phyloP scores from a whole-genome alignment of 2,888 invertebrate genomes.

The Gryllus longicercus region DNA sequence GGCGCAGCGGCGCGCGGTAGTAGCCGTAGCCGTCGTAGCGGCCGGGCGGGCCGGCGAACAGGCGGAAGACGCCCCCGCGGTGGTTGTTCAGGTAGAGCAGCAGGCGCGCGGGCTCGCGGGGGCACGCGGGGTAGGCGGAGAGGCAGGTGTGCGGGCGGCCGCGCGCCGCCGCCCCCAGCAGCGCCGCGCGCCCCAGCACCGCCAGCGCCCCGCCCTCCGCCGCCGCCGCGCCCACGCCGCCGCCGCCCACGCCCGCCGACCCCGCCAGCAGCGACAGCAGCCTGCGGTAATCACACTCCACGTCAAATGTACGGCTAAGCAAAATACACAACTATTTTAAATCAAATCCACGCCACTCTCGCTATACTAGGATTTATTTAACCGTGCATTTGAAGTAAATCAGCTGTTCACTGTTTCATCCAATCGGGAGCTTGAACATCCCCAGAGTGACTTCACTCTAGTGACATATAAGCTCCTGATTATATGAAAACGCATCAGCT shows the following conservation, averaged over 20 bases:
- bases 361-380: no score
- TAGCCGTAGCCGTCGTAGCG: conserved; percentile 45
- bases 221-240: conserved; percentile 71
- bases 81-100: conserved; percentile 79
- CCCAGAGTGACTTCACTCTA: no score
- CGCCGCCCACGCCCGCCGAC: conserved; percentile 60
- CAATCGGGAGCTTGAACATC: no score
- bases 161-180: conserved; percentile 68
- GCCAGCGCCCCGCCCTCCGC: conserved; percentile 58
- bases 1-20: no score
- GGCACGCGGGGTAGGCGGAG: conserved; percentile 69
- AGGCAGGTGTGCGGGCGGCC: conserved; percentile 59
- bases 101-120: conserved; percentile 66
- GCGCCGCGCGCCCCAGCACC: conserved; percentile 69
- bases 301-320: no score
- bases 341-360: no score
- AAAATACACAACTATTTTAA: no score
- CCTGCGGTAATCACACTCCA: not conserved
- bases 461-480: no score
- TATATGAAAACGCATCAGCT: no score
- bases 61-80: conserved; percentile 80
- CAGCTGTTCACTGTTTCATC: no score
- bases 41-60: conserved; percentile 56
- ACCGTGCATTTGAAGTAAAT: no score
- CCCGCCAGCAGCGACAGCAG: conserved; percentile 3